Percentiles rank a stretch among this genome's conserved stretches.
phyloP scores from a whole-genome alignment of 2,888 invertebrate genomes.

The Hetaerina titia region DNA sequence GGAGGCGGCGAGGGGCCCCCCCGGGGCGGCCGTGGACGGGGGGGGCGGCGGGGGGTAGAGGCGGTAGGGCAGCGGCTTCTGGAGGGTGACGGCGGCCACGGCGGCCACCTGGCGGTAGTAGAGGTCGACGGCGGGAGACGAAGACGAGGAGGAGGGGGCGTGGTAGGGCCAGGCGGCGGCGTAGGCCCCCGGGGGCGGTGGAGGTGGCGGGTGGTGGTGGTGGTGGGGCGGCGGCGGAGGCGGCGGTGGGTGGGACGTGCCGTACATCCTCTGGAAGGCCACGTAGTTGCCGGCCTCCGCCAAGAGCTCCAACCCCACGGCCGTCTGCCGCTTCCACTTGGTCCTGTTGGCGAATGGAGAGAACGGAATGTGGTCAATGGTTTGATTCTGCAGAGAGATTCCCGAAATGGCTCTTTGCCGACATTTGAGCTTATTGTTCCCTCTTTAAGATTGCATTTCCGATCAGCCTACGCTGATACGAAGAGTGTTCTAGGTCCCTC shows the following conservation, averaged over 20 bases:
- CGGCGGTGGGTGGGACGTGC: conserved; percentile 80
- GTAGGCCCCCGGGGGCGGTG: conserved; percentile 70
- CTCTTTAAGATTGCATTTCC: no score
- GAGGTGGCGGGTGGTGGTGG: conserved; percentile 72
- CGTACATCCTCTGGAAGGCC: conserved; percentile 97
- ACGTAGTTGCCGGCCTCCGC: conserved; percentile 99
- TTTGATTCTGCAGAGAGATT: no score
- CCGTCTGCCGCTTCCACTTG: conserved; percentile 99
- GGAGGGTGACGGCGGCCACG: conserved; percentile 87
- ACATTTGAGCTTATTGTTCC: no score
- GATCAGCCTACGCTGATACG: no score
- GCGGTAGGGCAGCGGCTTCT: conserved; percentile 92
- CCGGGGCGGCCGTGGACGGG: conserved; percentile 72
- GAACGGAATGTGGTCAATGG: neutral
- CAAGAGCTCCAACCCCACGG: conserved; percentile 96
- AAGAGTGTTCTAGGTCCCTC: no score
- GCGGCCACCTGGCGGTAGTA: conserved; percentile 91
- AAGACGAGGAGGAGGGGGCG: conserved; percentile 76
- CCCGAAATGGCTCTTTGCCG: no score
- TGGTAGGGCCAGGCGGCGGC: conserved; percentile 75
- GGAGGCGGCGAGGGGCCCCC: conserved; percentile 3
- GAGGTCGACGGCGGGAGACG: conserved; percentile 85
- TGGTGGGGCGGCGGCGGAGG: conserved; percentile 74
- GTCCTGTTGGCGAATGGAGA: conserved; percentile 84
- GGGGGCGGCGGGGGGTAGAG: conserved; percentile 81